phyloP scores from a whole-genome alignment of 2,113 vertebrate genomes.

The Sturnus vulgaris region DNA sequence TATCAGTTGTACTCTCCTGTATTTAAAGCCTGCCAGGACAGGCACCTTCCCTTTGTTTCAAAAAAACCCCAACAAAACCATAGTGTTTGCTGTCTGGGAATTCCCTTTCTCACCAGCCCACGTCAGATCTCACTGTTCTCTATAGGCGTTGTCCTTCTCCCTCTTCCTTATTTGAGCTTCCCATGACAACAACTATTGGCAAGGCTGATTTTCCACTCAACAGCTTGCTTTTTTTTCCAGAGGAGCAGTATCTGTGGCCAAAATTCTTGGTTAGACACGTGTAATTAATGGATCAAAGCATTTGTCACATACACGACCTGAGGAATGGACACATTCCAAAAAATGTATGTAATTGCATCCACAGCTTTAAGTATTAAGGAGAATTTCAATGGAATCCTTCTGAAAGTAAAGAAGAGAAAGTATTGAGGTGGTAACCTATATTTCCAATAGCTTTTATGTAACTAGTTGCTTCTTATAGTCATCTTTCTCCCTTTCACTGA shows the following conservation, averaged over 20 bases:
- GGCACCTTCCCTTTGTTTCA: not conserved
- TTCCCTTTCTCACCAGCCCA: not conserved
- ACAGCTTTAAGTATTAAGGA: not conserved
- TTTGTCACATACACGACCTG: fast-evolving
- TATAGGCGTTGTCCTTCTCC: not conserved
- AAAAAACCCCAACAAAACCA: no score
- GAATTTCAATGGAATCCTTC: not conserved
- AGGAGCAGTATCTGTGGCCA: not conserved
- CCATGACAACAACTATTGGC: not conserved
- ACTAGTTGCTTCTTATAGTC: not conserved
- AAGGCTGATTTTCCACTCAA: not conserved
- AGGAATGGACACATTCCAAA: not conserved
- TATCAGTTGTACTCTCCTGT: not conserved
- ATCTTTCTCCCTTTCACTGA: not conserved
- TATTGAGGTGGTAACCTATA: not conserved
- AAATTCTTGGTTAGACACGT: not conserved
- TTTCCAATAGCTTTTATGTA: not conserved
- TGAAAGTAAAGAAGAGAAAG: not conserved
- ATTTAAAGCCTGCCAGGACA: not conserved
- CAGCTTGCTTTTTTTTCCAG: not conserved
- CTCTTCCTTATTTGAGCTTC: not conserved
- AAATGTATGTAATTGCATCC: not conserved
- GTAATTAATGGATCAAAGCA: not conserved
- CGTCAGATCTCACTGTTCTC: not conserved
- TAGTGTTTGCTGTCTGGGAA: not conserved